phyloP scores from a whole-genome alignment of 2,797 vertebrate species.

The Lacerta bilineata region DNA sequence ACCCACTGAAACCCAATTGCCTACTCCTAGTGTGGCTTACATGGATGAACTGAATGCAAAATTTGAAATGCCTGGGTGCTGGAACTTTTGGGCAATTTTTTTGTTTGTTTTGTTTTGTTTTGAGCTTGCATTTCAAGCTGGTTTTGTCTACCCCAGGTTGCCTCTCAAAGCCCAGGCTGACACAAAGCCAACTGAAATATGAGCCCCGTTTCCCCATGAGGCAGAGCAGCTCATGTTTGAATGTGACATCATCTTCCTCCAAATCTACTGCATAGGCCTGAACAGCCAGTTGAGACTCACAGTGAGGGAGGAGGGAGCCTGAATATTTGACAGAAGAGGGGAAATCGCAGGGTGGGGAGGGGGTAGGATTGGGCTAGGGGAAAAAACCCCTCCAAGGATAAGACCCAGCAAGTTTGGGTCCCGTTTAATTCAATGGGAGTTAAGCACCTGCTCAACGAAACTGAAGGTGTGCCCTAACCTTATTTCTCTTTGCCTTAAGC shows the following conservation, averaged over 20 bases:
- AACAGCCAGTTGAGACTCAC: background rate
- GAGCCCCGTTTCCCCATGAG: background rate
- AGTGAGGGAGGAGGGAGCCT: no score
- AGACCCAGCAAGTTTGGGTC: background rate
- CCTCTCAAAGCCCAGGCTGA: background rate
- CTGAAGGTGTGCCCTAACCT: background rate
- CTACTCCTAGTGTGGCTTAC: no score
- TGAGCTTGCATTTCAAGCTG: background rate
- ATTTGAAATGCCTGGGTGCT: background rate
- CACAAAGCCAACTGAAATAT: slow-evolving; percentile 11
- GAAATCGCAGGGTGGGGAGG: no score
- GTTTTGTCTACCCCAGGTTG: background rate
- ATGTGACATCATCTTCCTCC: slow-evolving; percentile 21
- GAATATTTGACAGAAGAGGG: background rate
- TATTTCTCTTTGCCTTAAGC: background rate
- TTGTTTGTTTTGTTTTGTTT: no score
- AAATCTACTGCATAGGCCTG: slow-evolving; percentile 9
- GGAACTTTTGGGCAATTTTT: no score
- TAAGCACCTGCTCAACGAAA: background rate
- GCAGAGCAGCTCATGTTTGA: background rate
- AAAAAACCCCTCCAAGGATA: background rate
- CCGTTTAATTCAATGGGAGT: background rate
- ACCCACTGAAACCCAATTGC: no score
- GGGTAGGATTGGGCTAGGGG: background rate
- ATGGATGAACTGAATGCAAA: background rate